These are phyloP conservation scores for Microtus agrestis DNA, from an alignment of 2,797 vertebrate genomes.

Conservation along the genomic window DNA sequence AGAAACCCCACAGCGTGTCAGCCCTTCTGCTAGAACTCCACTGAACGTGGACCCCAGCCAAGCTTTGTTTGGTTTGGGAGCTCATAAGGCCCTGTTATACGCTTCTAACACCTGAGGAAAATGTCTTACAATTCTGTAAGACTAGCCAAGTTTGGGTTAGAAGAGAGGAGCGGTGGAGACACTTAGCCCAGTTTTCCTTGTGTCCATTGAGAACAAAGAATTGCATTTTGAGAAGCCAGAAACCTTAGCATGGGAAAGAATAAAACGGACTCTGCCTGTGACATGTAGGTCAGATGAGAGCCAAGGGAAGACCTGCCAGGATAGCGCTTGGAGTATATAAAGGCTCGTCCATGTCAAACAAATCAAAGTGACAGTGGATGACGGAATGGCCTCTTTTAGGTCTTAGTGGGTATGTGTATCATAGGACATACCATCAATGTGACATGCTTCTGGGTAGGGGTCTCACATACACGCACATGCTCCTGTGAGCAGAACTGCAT, in stretches of 20 bases:
- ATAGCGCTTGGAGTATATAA: not conserved
- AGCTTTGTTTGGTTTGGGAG: slow-evolving; percentile 34
- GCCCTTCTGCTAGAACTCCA: not conserved
- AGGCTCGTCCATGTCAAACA: not conserved
- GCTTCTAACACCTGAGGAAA: slow-evolving; percentile 2
- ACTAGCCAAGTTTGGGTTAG: not conserved
- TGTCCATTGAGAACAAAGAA: slow-evolving; percentile 37
- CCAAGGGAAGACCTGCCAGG: not conserved
- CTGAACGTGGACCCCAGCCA: not conserved
- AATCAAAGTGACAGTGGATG: not conserved
- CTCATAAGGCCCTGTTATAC: not conserved
- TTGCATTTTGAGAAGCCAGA: slow-evolving; percentile 26
- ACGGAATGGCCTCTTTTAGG: not conserved
- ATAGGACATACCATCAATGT: not conserved
- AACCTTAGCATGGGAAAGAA: not conserved
- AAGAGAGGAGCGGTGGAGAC: slow-evolving; percentile 25
- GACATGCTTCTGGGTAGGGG: not conserved
- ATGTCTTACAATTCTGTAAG: slow-evolving; percentile 5
- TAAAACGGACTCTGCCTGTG: not conserved
- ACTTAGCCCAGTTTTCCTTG: slow-evolving; percentile 12
- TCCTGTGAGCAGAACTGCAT: not conserved
- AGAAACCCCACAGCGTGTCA: not conserved
- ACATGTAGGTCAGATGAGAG: not conserved
- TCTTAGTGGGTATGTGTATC: not conserved
- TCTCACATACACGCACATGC: not conserved